Evolutionary conservation across 2,797 vertebrate genomes (phyloP).

Genomic region (Chaunax sp.): DNA sequence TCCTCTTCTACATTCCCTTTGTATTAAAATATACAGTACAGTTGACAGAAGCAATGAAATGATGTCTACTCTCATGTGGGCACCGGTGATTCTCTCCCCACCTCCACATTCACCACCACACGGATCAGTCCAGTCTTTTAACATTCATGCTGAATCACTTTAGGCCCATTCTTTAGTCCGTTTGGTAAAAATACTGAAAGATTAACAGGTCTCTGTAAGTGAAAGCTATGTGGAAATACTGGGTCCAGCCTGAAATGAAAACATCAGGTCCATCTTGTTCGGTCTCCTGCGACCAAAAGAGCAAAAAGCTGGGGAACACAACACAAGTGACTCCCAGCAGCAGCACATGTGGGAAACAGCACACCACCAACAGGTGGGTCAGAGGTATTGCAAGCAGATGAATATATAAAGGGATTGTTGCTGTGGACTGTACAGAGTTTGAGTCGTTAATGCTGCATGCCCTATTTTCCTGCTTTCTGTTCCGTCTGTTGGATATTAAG

Average conservation of each 20-base stretch:
- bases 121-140: conserved; percentile 14
- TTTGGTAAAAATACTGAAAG: conserved; percentile 47
- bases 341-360: conserved; percentile 52
- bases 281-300: conserved; percentile 17
- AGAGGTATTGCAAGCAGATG: conserved; percentile 85
- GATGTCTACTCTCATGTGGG: conserved; percentile 17
- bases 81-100: background rate
- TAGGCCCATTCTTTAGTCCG: conserved; percentile 1
- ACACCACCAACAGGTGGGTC: conserved; percentile 59
- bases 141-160: conserved; percentile 30
- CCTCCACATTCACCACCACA: conserved; percentile 14
- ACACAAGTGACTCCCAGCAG: conserved; percentile 38
- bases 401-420: conserved; percentile 86
- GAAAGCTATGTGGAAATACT: conserved; percentile 26
- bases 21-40: conserved; percentile 41
- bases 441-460: conserved; percentile 67
- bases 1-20: conserved; percentile 8
- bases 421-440: conserved; percentile 80
- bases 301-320: conserved; percentile 25
- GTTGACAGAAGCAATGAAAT: conserved; percentile 34
- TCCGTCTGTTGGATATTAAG: conserved; percentile 68
- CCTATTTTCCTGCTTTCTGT: conserved; percentile 54
- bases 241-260: conserved; percentile 19
- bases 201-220: conserved; percentile 22
- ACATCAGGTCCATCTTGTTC: conserved; percentile 15